Evolutionary conservation across 2,888 invertebrate species (phyloP), one percentile per base, ranked within the genome.

Genomic region (Phasia obesa): DNA sequence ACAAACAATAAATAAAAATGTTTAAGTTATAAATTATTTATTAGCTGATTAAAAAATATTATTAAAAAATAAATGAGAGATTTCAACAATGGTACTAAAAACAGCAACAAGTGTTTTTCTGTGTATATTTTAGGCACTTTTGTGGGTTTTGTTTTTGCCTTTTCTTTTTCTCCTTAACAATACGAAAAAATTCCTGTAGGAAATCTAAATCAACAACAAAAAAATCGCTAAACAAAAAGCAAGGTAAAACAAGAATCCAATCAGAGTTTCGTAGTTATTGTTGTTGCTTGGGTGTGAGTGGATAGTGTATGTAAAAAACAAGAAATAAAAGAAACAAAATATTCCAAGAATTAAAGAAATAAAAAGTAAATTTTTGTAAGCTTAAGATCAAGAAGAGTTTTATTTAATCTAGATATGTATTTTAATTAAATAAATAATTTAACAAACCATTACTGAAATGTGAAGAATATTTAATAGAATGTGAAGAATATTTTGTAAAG

Each of bases 141-240:
- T 13, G 4, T 69, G 44, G 35, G 4, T 60, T 57, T 38, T 49
- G 13, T 44, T 62, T 44, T 62, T 53, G 25, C 25, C 27, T 71
- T 42, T 71, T 38, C 5, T 60, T 60, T 57, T 69, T 38, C 5
- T 35, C 17, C 44, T 7, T 25, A 60, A 44, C 19, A 35, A 64
- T n/a, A 59, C 49, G 42, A 65, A 47, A 65, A 73, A 81, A 64
- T 75, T 83, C 83, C 83, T 79, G 65, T 71, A 76, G 75, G 73
- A 70, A 83, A 75, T 79, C 17, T 65, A 65, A 65, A n/a, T n/a
- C 42, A 82, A 69, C 49, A 69, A 70, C 25, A 62, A 76, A 19
- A n/a, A 62, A 74, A 42, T 4, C 19, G 70, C 44, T 55, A 73
- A 38, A 74, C n/a, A 69, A 60, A 67, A 77, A 11, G 27, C 59